Base-by-base conservation (phyloP, 2,797 vertebrate genomes). In the Phaenicophaeus curvirostris region DNA sequence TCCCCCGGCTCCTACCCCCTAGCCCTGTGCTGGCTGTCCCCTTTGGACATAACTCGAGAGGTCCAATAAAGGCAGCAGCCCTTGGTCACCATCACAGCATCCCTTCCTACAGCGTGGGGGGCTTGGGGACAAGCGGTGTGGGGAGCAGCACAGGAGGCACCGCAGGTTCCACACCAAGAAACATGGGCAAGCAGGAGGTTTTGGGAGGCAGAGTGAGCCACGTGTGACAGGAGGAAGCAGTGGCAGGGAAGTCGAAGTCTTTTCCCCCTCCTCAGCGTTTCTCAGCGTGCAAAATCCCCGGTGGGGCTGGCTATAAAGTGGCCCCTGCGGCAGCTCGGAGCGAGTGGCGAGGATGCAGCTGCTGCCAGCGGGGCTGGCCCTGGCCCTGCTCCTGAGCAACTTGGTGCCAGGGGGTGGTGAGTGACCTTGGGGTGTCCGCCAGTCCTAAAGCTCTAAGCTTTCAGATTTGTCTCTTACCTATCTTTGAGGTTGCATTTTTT, bases 291-390 rank as follows among this genome's bases (percentile, higher is more conserved):
- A 9, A 89, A 93, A 93, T 87, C 75, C 92, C 96, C 84, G 0
- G 0, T 2, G 18, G 57, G 55, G 28, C 28, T 8, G 42, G 48
- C 72, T 94, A 94, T 96, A 95, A 96, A 88, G 19, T 7, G 13
- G 48, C 25, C n/a, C 15, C 48, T 1, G 15, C 1, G 0, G 2
- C 0, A 0, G n/a, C 39, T 27, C 3, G 0, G 84, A 44, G 53
- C 0, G 4, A 72, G 67, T 1, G 0, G 59, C 0, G 4, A 96
- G 87, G 85, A 96, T 94, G 96, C 44, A 2, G 93, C 89, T 65
- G 68, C 84, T 83, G 86, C 37, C 19, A 1, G 80, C 2, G 0
- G 63, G 0, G 2, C 63, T 96, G 71, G 73, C 53, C 37, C 54
- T 93, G 87, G 65, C 79, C 20, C 57, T 96, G 82, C 75, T 96